Evolutionary conservation across 1,140 invertebrate species (phyloP), one percentile per base, ranked within the genome.

Genomic region (Heterodera carotae): DNA sequence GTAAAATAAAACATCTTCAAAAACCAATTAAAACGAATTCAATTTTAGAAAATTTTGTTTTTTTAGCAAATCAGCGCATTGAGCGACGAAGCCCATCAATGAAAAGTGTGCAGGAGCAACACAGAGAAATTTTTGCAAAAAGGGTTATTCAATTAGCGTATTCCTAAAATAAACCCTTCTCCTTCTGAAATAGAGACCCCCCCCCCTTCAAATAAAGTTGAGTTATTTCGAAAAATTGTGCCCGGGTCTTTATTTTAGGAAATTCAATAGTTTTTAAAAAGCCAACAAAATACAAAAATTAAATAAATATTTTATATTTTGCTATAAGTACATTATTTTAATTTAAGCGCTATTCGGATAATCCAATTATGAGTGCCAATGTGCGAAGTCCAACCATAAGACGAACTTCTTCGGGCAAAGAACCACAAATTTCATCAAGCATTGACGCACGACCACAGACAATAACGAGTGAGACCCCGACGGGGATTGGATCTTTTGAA

Each of bases 401-500:
- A 29, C 27, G 62, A 31, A 10, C 22, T 0, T 34, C 27, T 29
- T 12, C 29, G 6, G 12, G 7, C 5, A 29, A 29, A 15, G n/a
- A 66, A 18, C 29, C 62, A 27, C 62, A 10, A 34, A 66, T 66
- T 66, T 31, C 25, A 15, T 29, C 27, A 62, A 74, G 72, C 64
- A 74, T 74, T 34, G 72, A 74, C 39, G 7, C 72, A 5, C 43
- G 59, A 74, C 72, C 72, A 12, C 22, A 66, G 27, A 59, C 29
- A 62, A 74, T 74, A 18, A 27, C 18, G 36, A 74, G 72, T 74
- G 33, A 7, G 69, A n/a, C n/a, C n/a, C n/a, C n/a, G n/a, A n/a
- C n/a, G n/a, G n/a, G n/a, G n/a, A n/a, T n/a, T n/a, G n/a, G n/a
- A n/a, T n/a, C n/a, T n/a, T n/a, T n/a, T n/a, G n/a, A 71, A 31